Base-by-base conservation (phyloP, 2,113 vertebrate species). In the Sphaerodactylus townsendi region DNA sequence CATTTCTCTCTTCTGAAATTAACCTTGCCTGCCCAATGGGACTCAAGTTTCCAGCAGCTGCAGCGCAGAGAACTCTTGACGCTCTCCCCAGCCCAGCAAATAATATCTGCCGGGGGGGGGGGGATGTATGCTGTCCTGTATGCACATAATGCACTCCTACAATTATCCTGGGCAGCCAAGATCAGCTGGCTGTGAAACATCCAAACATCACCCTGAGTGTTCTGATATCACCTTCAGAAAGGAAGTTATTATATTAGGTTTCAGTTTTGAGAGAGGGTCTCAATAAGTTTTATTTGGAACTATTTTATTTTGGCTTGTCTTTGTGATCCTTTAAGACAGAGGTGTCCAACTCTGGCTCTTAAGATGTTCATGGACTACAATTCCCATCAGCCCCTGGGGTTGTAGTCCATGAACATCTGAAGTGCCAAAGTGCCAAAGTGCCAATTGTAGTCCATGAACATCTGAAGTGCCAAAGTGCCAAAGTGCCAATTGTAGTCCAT, bases 181-280 rank as follows among this genome's bases (percentile, higher is more conserved):
- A 90, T 93, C 89, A 92, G 33, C 84, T 77, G 91, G 83, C 83
- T 79, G 33, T 83, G 80, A 87, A 82, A 85, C 87, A 48, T 87
- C 76, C 75, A 88, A 90, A 90, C 75, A 39, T 78, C 92, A 89
- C 81, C 89, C 0, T 1, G 83, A 92, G 86, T 79, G 86, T 84
- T 85, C 76, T 78, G 50, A 88, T 86, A 87, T 72, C 80, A 79
- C 77, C 77, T 88, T 93, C 90, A 90, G 82, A 92, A 89, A 71
- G 92, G 66, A 92, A 88, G 76, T 86, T 90, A 87, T 92, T 84
- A 75, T 62, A 76, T 93, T 91, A 93, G 82, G 84, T 90, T 92
- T 93, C 0, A 8, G 76, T 86, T 94, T 90, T 86, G 90, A 79
- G 73, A 84, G 90, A 92, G 76, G 83, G 70, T 85, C 88, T 82